phyloP scores from a whole-genome alignment of 2,797 vertebrate species.

The Etheostoma perlongum region DNA sequence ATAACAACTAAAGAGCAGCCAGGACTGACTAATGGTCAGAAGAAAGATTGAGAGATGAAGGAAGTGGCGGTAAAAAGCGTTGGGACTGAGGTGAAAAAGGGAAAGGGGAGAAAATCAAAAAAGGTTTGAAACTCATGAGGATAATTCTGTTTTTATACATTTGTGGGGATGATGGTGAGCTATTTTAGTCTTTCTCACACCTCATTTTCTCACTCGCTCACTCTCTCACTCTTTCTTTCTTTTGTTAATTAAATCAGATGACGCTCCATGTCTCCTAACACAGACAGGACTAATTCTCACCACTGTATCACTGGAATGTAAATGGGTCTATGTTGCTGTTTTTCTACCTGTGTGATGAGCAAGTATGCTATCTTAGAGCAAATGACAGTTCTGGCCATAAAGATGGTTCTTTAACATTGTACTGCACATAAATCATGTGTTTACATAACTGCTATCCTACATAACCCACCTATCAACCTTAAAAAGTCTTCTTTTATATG shows the following conservation, averaged over 20 bases:
- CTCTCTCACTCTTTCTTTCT: slow-evolving; percentile 4
- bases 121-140: slow-evolving; percentile 58
- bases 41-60: slow-evolving; percentile 58
- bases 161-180: slow-evolving; percentile 62
- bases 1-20: slow-evolving; percentile 74
- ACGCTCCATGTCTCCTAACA: slow-evolving; percentile 58
- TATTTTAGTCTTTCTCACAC: slow-evolving; percentile 73
- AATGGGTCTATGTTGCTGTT: slow-evolving; percentile 39
- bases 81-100: slow-evolving; percentile 14
- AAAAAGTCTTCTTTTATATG: not conserved
- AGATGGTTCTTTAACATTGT: not conserved
- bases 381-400: slow-evolving; percentile 8
- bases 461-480: not conserved
- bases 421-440: slow-evolving; percentile 14
- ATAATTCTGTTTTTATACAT: slow-evolving; percentile 66
- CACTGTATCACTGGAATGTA: slow-evolving; percentile 50
- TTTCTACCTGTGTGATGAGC: slow-evolving; percentile 28
- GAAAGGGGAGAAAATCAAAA: slow-evolving; percentile 16
- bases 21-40: slow-evolving; percentile 67
- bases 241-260: slow-evolving; percentile 79
- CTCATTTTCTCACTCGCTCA: slow-evolving; percentile 8
- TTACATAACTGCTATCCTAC: not conserved
- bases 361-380: slow-evolving; percentile 25
- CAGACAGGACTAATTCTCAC: slow-evolving; percentile 68
- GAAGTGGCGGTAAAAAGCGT: slow-evolving; percentile 24